Evolutionary conservation across 92 coral and sea anemone genomes (phyloP), one percentile per base, ranked within the genome.

Genomic region (Bergia puertoricense): DNA sequence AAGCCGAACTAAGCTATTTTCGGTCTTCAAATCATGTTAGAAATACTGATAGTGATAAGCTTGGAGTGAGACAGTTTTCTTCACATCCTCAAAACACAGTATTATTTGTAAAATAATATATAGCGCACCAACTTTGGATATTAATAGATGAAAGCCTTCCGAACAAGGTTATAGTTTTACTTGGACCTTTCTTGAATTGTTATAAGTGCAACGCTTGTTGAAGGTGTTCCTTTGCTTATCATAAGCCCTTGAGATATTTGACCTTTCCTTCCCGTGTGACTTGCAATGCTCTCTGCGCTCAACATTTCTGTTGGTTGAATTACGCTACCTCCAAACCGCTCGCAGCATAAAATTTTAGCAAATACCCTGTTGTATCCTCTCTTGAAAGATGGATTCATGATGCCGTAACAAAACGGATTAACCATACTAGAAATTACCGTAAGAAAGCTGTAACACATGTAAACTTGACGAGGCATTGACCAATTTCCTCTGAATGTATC

Each of bases 381-480:
- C 81, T 39, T 88, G 83, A 92, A 92, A 22, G 85, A 83, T 14
- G 91, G 91, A 73, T 92, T 92, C 91, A 92, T 82, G 18, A 90
- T 79, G 22, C 94, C 94, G 85, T 92, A 90, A 8, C 90, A 78
- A 45, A 90, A 11, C 2, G 92, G 92, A 79, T 90, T 92, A 4
- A 92, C 46, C 22, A 92, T 79, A 46, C 94, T 90, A 84, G 91
- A 90, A 18, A 92, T 54, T 2, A 91, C 80, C 1, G 80, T 89
- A 43, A 92, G 77, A 39, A 87, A 90, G 42, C 89, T 92, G 40
- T 90, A 92, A 16, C 82, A 81, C 2, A 89, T 39, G 51, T 92
- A 92, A 7, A 86, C 92, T 9, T 51, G 79, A 0, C 94, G 81
- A 36, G 94, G 87, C 38, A 92, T 85, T 20, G 44, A 82, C 91